These are phyloP conservation scores for Cataglyphis rosenhaueri DNA, from an alignment of 2,888 invertebrate genomes.

Conservation along the genomic window DNA sequence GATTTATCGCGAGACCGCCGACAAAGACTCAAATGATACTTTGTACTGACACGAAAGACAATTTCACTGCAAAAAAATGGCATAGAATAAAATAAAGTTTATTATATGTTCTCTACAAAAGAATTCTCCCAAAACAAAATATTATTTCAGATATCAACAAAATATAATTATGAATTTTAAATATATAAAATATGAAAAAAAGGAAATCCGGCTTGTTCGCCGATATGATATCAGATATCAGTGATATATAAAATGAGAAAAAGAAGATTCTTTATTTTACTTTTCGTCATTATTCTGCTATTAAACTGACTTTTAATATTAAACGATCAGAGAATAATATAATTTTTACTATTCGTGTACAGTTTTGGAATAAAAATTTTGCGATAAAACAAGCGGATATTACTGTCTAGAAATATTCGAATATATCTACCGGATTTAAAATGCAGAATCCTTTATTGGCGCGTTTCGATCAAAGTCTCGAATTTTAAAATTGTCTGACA, in stretches of 20 bases:
- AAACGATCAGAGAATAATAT: not conserved
- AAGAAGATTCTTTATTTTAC: not conserved
- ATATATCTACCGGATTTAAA: not conserved
- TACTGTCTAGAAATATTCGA: not conserved
- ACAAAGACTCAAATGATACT: not conserved
- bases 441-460: conserved; percentile 30
- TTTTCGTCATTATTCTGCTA: not conserved
- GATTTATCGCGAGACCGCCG: conserved; percentile 21
- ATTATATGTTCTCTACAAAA: not conserved
- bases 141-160: not conserved
- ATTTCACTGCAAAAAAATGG: not conserved
- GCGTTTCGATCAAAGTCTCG: conserved; percentile 29
- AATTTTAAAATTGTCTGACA: conserved; percentile 27
- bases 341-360: not conserved
- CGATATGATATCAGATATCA: not conserved
- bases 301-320: not conserved
- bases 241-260: not conserved
- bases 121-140: not conserved
- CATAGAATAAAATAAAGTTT: conserved; percentile 3
- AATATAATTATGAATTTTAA: not conserved
- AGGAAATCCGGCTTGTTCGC: not conserved
- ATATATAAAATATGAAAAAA: not conserved
- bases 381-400: not conserved
- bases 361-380: not conserved
- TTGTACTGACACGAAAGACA: not conserved